phyloP scores from a whole-genome alignment of 2,113 vertebrate species.

The Brachionichthys hirsutus region DNA sequence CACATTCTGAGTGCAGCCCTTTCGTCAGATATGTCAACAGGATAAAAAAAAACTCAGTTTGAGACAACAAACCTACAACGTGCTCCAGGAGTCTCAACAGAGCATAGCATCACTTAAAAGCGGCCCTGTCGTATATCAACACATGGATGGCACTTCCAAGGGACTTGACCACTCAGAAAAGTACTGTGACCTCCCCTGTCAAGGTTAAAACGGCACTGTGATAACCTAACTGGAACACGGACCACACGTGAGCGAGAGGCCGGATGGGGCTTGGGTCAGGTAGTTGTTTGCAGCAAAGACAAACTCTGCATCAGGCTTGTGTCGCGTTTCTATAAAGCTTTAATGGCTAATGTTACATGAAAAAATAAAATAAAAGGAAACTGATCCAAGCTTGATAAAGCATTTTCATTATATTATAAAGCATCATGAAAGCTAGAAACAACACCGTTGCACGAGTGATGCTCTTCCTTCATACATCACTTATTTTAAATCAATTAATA shows the following conservation, averaged over 20 bases:
- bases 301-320: background rate
- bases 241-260: constrained; percentile 24
- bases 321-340: background rate
- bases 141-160: constrained; percentile 57
- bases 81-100: constrained; percentile 51
- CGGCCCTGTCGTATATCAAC: constrained; percentile 61
- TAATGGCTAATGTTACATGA: background rate
- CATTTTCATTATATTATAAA: too few relatives aligned
- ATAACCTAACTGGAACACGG: constrained; percentile 41
- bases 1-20: constrained; percentile 41
- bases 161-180: constrained; percentile 55
- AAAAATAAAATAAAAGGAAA: too few relatives aligned
- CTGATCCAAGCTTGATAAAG: too few relatives aligned
- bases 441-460: too few relatives aligned
- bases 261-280: constrained; percentile 15
- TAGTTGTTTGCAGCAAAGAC: constrained; percentile 1
- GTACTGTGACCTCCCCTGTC: constrained; percentile 48
- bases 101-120: constrained; percentile 68
- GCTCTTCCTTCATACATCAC: too few relatives aligned
- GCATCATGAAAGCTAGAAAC: too few relatives aligned
- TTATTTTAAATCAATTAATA: too few relatives aligned
- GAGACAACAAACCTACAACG: constrained; percentile 47
- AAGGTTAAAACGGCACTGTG: constrained; percentile 65
- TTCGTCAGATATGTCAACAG: constrained; percentile 57
- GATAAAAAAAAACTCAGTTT: constrained; percentile 33